phyloP scores from a whole-genome alignment of 1,140 invertebrate species.

The Apis cerana region DNA sequence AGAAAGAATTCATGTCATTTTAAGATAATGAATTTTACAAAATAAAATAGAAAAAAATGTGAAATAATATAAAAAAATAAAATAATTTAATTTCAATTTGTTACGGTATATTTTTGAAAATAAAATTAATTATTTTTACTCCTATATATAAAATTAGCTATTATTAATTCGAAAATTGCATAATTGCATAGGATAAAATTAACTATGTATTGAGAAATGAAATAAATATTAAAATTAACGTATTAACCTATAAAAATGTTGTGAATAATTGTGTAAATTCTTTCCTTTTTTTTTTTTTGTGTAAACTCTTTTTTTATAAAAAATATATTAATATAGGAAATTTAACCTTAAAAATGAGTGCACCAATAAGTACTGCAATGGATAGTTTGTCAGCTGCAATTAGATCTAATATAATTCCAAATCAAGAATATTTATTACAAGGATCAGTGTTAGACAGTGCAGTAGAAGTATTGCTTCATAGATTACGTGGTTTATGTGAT shows the following conservation, averaged over 20 bases:
- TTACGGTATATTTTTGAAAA: not conserved
- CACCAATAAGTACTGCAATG: conserved; percentile 86
- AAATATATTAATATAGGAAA: not conserved
- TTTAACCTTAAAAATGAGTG: conserved; percentile 69
- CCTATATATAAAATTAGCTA: not conserved
- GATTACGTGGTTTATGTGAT: conserved; percentile 95
- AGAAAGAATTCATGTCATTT: not conserved
- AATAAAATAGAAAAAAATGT: not conserved
- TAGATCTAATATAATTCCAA: conserved; percentile 92
- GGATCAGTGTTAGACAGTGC: conserved; percentile 95
- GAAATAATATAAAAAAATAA: not conserved
- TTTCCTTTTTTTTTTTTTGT: too few relatives aligned
- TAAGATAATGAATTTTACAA: not conserved
- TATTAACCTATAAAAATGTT: conserved; percentile 6
- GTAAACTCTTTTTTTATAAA: not conserved
- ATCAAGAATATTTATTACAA: conserved; percentile 95
- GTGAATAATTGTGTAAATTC: not conserved
- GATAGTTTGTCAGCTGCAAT: conserved; percentile 89
- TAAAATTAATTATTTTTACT: too few relatives aligned
- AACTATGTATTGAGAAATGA: not conserved
- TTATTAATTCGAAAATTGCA: not conserved
- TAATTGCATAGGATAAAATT: not conserved
- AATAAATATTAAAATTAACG: not conserved
- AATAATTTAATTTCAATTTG: not conserved
- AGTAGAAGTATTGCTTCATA: conserved; percentile 94